phyloP scores from a whole-genome alignment of 2,113 vertebrate species.

The Scalopus aquaticus region DNA sequence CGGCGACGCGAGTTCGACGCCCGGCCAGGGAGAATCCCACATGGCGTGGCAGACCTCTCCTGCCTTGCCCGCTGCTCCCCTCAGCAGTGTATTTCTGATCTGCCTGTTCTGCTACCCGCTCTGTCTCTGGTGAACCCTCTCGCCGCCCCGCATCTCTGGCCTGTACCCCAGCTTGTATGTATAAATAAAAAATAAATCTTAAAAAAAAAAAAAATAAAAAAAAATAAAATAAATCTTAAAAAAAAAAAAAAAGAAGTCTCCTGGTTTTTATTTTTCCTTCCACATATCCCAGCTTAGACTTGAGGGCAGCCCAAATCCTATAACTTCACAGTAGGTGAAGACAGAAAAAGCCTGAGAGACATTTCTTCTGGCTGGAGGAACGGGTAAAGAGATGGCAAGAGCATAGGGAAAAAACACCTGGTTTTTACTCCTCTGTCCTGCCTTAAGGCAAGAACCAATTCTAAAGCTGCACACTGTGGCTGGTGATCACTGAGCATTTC shows the following conservation, averaged over 20 bases:
- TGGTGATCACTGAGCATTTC: neutral
- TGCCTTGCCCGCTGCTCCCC: too few relatives aligned
- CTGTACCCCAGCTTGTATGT: too few relatives aligned
- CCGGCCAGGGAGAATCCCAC: too few relatives aligned
- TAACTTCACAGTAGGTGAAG: neutral
- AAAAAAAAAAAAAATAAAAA: neutral
- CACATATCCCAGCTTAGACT: neutral
- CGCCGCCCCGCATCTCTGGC: too few relatives aligned
- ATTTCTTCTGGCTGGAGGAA: neutral
- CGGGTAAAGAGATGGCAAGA: neutral
- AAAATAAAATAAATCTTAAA: neutral
- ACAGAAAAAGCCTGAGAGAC: conserved; percentile 23
- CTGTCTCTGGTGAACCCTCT: too few relatives aligned
- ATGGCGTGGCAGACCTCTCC: too few relatives aligned
- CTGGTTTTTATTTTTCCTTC: neutral
- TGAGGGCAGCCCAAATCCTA: neutral
- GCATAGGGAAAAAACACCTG: neutral
- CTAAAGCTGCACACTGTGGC: neutral
- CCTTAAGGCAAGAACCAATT: neutral
- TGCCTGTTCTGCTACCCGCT: too few relatives aligned
- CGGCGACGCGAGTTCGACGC: too few relatives aligned
- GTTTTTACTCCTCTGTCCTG: neutral
- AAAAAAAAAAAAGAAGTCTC: too few relatives aligned
- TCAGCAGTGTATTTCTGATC: too few relatives aligned
- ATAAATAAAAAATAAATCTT: neutral